A percentile compares a stretch with the other conserved stretches of the same genome.
Evolutionary conservation across 2,113 vertebrate genomes (phyloP).

Genomic region (Stegostoma tigrinum): DNA sequence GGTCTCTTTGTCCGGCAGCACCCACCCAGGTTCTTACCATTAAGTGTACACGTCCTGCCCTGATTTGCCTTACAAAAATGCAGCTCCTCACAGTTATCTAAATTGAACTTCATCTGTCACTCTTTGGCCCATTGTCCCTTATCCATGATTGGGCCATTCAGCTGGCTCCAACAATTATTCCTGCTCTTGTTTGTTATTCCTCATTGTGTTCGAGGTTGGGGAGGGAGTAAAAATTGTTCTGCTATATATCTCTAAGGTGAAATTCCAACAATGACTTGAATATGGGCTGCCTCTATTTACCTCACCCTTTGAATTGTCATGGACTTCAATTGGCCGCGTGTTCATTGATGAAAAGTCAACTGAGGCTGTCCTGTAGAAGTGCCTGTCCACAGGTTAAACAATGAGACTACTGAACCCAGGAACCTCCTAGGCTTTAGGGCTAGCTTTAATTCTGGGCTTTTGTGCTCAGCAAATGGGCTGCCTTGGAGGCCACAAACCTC

Average conservation of each 20-base stretch:
- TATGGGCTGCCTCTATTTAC: neutral
- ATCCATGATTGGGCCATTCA: too few relatives aligned
- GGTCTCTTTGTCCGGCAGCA: too few relatives aligned
- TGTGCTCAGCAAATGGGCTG: neutral
- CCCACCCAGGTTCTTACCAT: too few relatives aligned
- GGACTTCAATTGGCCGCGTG: neutral
- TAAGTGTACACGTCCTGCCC: too few relatives aligned
- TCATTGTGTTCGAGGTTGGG: neutral
- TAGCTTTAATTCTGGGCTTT: neutral
- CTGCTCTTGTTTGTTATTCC: neutral
- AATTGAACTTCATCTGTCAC: too few relatives aligned
- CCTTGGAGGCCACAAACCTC: neutral
- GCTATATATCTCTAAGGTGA: neutral
- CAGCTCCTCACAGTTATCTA: too few relatives aligned
- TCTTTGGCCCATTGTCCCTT: too few relatives aligned
- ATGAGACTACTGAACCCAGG: neutral
- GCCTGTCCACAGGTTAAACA: too few relatives aligned
- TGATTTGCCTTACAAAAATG: too few relatives aligned
- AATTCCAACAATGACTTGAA: neutral
- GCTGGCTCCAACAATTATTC: too few relatives aligned
- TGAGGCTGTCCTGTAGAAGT: neutral
- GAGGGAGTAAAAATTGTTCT: too few relatives aligned
- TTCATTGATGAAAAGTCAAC: neutral
- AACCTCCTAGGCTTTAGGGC: neutral
- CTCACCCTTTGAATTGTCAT: neutral